These are phyloP conservation scores for Blastobasis lacticolella DNA, from an alignment of 2,888 invertebrate species.

Conservation along the genomic window DNA sequence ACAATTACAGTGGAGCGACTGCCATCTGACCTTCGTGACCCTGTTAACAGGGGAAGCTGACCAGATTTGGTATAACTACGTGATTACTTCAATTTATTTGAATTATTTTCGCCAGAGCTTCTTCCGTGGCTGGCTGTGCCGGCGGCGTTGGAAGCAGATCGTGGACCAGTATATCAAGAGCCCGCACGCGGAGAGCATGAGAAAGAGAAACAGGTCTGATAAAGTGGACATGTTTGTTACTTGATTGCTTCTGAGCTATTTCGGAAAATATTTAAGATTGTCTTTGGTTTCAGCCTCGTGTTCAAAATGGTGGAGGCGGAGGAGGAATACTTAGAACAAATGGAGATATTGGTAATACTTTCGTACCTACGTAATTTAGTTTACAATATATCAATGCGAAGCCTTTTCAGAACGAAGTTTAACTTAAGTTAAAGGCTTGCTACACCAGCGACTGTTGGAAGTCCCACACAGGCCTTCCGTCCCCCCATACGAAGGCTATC, in stretches of 20 bases:
- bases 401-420: too few relatives aligned
- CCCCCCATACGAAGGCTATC: too few relatives aligned
- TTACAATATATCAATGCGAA: too few relatives aligned
- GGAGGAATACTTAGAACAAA: slow-evolving; percentile 93
- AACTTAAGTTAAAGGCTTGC: too few relatives aligned
- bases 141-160: slow-evolving; percentile 94
- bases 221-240: background rate
- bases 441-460: too few relatives aligned
- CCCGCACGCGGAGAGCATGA: slow-evolving; percentile 94
- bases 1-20: too few relatives aligned
- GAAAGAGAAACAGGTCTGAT: slow-evolving; percentile 87
- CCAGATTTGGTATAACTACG: too few relatives aligned
- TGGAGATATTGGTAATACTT: slow-evolving; percentile 77
- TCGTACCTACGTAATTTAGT: background rate
- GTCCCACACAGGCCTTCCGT: too few relatives aligned
- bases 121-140: slow-evolving; percentile 94
- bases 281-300: slow-evolving; percentile 76
- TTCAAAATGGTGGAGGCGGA: slow-evolving; percentile 95
- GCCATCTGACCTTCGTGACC: too few relatives aligned
- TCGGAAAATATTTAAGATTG: background rate
- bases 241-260: too few relatives aligned
- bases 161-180: slow-evolving; percentile 96
- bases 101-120: slow-evolving; percentile 79
- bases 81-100: background rate
- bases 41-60: too few relatives aligned